These are phyloP conservation scores for Sphecodes monilicornis DNA, from an alignment of 2,888 invertebrate species.

Conservation along the genomic window DNA sequence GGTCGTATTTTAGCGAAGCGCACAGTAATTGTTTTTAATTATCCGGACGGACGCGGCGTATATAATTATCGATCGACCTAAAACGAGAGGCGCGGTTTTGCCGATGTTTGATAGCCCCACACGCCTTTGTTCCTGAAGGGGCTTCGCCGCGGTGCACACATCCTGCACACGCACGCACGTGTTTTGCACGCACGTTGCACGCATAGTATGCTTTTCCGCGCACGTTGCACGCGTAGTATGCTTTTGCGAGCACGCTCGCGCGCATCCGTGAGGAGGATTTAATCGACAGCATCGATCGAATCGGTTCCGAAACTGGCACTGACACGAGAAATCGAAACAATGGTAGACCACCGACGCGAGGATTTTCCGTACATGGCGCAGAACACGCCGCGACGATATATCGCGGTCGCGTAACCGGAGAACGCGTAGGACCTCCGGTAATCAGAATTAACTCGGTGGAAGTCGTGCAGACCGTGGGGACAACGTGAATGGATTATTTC, in stretches of 20 bases:
- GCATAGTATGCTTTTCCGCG: neutral
- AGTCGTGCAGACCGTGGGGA: constrained; percentile 39
- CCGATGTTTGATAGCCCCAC: constrained; percentile 63
- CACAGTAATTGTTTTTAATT: constrained; percentile 78
- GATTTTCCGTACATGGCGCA: constrained; percentile 66
- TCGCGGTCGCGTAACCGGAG: constrained; percentile 49
- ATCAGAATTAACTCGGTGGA: constrained; percentile 67
- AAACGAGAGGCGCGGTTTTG: constrained; percentile 68
- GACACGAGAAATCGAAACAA: constrained; percentile 70
- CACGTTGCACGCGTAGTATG: no score
- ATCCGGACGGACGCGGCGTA: constrained; percentile 72
- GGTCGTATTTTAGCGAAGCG: constrained; percentile 56
- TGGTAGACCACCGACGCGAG: constrained; percentile 71
- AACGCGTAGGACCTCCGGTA: constrained; percentile 57
- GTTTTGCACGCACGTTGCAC: neutral
- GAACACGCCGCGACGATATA: constrained; percentile 37
- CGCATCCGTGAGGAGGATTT: constrained; percentile 62
- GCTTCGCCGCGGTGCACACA: constrained; percentile 25
- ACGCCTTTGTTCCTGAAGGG: constrained; percentile 67
- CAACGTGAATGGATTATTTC: constrained; percentile 50
- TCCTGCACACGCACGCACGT: neutral
- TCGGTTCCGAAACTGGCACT: constrained; percentile 68
- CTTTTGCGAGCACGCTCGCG: neutral
- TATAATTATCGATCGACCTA: constrained; percentile 75
- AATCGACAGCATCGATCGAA: constrained; percentile 71